Evolutionary conservation across 1,140 invertebrate species (phyloP), one percentile per base, ranked within the genome.

Genomic region (Aphaenogaster ashmeadi): DNA sequence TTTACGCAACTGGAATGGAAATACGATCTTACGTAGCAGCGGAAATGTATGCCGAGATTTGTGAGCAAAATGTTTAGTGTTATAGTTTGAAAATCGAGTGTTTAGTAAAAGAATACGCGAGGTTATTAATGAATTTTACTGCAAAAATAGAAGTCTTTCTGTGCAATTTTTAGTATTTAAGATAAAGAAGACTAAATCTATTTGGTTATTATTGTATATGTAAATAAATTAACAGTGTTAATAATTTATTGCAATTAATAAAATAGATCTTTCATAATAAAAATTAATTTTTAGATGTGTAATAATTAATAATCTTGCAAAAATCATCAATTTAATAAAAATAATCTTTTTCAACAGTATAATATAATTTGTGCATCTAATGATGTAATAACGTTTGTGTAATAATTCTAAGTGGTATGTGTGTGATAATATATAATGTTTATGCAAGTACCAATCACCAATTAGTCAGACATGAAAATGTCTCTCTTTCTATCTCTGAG

Each of bases 1-100:
- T 83, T 83, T 58, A 33, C 52, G 38, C 52, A 83, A 83, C 18
- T 38, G 11, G 3, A 69, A 27, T 58, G 66, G 27, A 83, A 83
- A 72, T 58, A 83, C 18, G 15, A 72, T 72, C 41, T 72, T 71
- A 56, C 27, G 50, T 58, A 71, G 33, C 44, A 56, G 13, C 21
- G 13, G 15, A 81, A 47, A 47, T 54, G 15, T 36, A 8, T 1
- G 15, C 1, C n/a, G 18, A 54, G 27, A 84, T 72, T 58, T 60
- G 15, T 13, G 27, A 21, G 15, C 18, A 5, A 52, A 69, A 80
- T 66, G 8, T 67, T 69, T 3, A 66, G 5, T 69, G 69, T 38
- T 27, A 54, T 41, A 67, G 21, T 67, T 2, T 66, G 15, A 77
- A 77, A 77, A 11, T 58, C 0, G 9, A 47, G 0, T 9, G n/a